Evolutionary conservation across 2,888 invertebrate genomes (phyloP), one percentile per base, ranked within the genome.

Genomic region (Perdita meconis): DNA sequence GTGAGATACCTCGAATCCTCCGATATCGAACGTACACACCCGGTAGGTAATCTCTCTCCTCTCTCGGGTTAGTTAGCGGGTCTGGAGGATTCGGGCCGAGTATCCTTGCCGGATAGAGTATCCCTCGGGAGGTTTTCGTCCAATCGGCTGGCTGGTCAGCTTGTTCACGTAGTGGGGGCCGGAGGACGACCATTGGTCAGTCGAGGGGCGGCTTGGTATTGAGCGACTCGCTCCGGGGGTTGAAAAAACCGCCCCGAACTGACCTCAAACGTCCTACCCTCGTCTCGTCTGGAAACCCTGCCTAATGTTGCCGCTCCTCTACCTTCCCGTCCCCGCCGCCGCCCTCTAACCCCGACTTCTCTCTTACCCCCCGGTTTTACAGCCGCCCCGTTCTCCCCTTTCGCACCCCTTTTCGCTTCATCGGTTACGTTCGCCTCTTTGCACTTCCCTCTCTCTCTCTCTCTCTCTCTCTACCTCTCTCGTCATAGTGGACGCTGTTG

Each of bases 251-350:
- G 90, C 90, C 91, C 92, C 90, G 89, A 90, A 90, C 91, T 90
- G 91, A 91, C 91, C 91, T 92, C 91, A 91, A 91, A 91, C 90
- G 91, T 91, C 89, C 90, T 90, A 91, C 90, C 91, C 91, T 91
- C 91, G 89, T 91, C 91, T 91, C 87, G 84, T 87, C 87, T 84
- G 87, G 89, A 89, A 89, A 89, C 89, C 91, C 89, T 89, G 89
- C 89, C 89, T 89, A 89, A 89, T 88, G 84, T 88, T 84, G 86
- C 81, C 83, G n/a, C n/a, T n/a, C n/a, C 84, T 63, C 36, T 30
- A 42, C 26, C 42, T 19, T 69, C 56, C 55, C 68, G 42, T 19
- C 76, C 65, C 57, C 69, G 55, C 51, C 67, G 68, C 47, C 16
- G 22, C 19, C 75, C 80, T 22, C 82, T 80, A 55, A 65, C 78